These are phyloP conservation scores for Latrodectus geometricus DNA, from an alignment of 1,140 invertebrate genomes.

Conservation along the genomic window DNA sequence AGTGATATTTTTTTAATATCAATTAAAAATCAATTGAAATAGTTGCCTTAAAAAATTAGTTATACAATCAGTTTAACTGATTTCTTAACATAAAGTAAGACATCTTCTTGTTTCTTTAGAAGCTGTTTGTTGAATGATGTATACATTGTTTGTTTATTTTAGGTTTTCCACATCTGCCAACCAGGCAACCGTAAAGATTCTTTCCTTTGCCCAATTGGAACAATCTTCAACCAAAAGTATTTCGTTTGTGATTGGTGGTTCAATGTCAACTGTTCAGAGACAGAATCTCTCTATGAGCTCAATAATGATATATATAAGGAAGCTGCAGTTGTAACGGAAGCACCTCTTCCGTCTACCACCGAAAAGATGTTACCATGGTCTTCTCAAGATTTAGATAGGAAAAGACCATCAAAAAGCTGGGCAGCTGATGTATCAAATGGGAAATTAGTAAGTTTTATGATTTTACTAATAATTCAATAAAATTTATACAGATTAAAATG, in stretches of 20 bases:
- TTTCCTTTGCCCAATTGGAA: slow-evolving; percentile 70
- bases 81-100: no score
- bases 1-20: no score
- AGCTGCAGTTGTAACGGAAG: slow-evolving; percentile 62
- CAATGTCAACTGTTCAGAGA: slow-evolving; percentile 81
- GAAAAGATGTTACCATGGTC: slow-evolving; percentile 23
- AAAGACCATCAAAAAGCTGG: slow-evolving; percentile 34
- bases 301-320: slow-evolving; percentile 68
- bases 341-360: slow-evolving; percentile 8
- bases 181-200: slow-evolving; percentile 66
- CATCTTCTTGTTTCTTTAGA: no score
- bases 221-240: slow-evolving; percentile 69
- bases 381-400: slow-evolving; percentile 37
- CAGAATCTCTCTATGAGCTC: slow-evolving; percentile 73
- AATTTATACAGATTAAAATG: no score
- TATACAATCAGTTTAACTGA: no score
- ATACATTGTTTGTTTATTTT: no score
- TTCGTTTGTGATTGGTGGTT: slow-evolving; percentile 83
- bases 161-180: slow-evolving; percentile 70
- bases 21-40: no score
- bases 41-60: no score
- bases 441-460: not conserved
- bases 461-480: no score
- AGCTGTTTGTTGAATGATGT: no score
- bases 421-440: not conserved